Conservation (phyloP, 2,113 vertebrate species). For the Limanda limanda region DNA sequence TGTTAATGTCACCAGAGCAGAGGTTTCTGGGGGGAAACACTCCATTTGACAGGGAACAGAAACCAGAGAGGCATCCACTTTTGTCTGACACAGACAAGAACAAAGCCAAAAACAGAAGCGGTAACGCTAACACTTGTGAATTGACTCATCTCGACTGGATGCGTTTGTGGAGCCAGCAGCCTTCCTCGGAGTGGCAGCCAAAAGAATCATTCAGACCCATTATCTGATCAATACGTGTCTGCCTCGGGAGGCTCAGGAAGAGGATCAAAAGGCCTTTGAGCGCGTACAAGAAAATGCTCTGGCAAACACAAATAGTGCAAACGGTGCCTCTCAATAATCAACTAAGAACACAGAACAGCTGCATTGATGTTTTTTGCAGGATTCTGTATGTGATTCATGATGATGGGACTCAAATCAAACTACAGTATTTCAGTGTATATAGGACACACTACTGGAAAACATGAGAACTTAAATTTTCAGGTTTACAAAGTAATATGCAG, state of each 20-base stretch:
- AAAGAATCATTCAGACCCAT: conserved; percentile 71
- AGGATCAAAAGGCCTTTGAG: conserved; percentile 67
- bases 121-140: conserved; percentile 63
- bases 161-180: conserved; percentile 47
- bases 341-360: conserved; percentile 5
- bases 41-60: conserved; percentile 66
- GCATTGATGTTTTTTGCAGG: conserved; percentile 18
- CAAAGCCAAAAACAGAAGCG: conserved; percentile 57
- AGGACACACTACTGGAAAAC: neutral
- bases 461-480: neutral
- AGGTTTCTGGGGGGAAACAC: conserved; percentile 50
- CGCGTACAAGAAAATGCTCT: conserved; percentile 50
- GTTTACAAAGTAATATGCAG: neutral
- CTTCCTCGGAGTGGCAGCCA: conserved; percentile 39
- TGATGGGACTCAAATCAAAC: conserved; percentile 33
- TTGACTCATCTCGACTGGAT: conserved; percentile 67
- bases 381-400: neutral
- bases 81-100: conserved; percentile 47
- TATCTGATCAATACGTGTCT: conserved; percentile 71
- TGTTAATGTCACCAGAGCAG: conserved; percentile 13
- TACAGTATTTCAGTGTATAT: neutral
- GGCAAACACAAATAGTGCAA: conserved; percentile 59
- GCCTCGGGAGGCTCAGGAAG: conserved; percentile 41
- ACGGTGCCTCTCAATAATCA: conserved; percentile 40
- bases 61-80: conserved; percentile 63